These are phyloP conservation scores for Centropristis striata DNA, from an alignment of 2,113 vertebrate genomes.

Conservation along the genomic window DNA sequence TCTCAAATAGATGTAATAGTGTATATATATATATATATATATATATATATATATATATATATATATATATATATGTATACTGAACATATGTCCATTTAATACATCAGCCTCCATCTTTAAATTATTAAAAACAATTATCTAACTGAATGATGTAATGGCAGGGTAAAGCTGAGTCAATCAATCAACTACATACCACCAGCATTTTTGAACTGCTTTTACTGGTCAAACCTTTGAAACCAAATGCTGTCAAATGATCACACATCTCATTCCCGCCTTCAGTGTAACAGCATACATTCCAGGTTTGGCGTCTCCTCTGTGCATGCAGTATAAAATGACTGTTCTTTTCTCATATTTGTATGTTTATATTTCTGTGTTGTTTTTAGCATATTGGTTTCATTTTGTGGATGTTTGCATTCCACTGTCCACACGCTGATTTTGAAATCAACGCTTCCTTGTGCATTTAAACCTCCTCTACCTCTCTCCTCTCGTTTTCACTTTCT, in stretches of 20 bases:
- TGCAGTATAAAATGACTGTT: background rate
- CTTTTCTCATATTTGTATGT: background rate
- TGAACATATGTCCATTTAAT: background rate
- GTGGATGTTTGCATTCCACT: conserved; percentile 13
- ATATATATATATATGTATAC: background rate
- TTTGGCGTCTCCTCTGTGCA: conserved; percentile 21
- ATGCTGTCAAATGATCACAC: conserved; percentile 11
- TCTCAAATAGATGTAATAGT: background rate
- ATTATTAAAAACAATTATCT: background rate
- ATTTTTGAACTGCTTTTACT: conserved; percentile 44
- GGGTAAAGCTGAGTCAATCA: conserved; percentile 49
- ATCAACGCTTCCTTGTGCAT: conserved; percentile 21
- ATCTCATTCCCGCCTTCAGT: conserved; percentile 16
- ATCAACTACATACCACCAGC: conserved; percentile 52
- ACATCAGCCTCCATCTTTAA: conserved; percentile 18
- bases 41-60: conserved; percentile 19
- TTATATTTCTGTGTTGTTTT: background rate
- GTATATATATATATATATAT: conserved; percentile 29
- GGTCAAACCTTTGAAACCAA: conserved; percentile 34
- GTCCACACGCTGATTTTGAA: background rate
- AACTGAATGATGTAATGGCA: conserved; percentile 17
- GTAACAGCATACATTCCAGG: conserved; percentile 31
- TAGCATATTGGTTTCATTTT: conserved; percentile 17
- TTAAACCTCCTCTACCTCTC: conserved; percentile 64
- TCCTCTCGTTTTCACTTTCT: background rate